Conservation (phyloP, 2,888 invertebrate genomes). For the Papilio elwesi region DNA sequence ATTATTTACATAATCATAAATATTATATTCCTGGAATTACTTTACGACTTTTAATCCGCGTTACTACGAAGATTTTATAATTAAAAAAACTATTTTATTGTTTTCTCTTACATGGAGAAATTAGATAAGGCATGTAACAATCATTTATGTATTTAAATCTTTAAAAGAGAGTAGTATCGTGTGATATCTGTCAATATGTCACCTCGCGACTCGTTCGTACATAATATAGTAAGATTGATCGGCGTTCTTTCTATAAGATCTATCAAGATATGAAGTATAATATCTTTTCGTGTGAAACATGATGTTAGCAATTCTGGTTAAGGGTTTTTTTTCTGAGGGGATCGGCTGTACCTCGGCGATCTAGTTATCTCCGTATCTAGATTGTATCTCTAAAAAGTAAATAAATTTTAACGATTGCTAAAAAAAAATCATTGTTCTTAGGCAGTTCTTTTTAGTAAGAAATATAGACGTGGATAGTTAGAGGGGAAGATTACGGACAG, state of each 20-base stretch:
- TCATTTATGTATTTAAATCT: conserved; percentile 13
- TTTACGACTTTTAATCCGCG: too few relatives aligned
- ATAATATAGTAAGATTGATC: conserved; percentile 18
- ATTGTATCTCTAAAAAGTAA: background rate
- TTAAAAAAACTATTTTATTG: too few relatives aligned
- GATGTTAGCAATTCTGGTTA: background rate
- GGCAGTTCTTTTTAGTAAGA: background rate
- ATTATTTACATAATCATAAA: background rate
- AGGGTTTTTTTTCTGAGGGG: background rate
- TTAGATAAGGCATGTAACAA: background rate
- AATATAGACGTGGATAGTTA: background rate
- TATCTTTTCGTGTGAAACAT: background rate
- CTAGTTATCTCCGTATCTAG: background rate
- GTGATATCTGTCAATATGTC: background rate
- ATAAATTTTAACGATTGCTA: background rate
- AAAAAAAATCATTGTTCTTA: background rate
- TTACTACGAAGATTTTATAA: too few relatives aligned
- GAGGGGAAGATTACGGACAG: background rate
- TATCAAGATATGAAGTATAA: background rate
- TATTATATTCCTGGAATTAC: background rate
- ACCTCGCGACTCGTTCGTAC: background rate
- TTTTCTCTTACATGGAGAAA: too few relatives aligned
- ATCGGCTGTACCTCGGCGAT: background rate
- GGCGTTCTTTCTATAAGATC: conserved; percentile 1
- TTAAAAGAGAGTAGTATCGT: background rate